phyloP scores from a whole-genome alignment of 2,888 invertebrate species.

The Noctuana brunneofusca region DNA sequence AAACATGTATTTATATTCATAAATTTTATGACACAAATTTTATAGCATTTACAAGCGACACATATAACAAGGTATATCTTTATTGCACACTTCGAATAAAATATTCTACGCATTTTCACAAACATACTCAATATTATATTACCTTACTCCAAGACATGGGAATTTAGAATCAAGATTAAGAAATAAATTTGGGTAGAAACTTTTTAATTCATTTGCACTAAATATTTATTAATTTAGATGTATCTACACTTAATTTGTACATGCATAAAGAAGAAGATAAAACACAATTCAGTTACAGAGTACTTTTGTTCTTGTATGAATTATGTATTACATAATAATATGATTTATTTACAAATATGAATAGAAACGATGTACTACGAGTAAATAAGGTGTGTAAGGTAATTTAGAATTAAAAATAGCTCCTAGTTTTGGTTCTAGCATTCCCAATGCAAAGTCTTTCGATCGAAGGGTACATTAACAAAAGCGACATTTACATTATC shows the following conservation, averaged over 20 bases:
- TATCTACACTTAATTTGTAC: background rate
- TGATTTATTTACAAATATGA: background rate
- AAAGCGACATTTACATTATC: conserved; percentile 19
- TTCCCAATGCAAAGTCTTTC: background rate
- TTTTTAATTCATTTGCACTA: background rate
- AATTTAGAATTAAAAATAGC: background rate
- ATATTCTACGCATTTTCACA: background rate
- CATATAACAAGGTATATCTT: background rate
- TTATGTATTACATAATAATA: no score
- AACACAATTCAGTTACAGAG: no score
- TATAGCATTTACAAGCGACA: background rate
- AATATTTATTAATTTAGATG: background rate
- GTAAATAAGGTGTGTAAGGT: background rate
- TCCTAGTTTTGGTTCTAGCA: background rate
- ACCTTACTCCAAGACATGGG: no score
- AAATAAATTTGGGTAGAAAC: no score
- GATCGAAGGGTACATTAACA: background rate
- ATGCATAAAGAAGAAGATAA: no score
- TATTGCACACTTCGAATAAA: background rate
- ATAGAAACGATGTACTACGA: background rate
- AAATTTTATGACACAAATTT: background rate
- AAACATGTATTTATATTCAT: background rate
- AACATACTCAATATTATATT: background rate
- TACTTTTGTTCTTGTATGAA: no score
- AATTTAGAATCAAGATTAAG: background rate